Evolutionary conservation across 2,113 vertebrate species (phyloP).

Genomic region (Sander lucioperca): DNA sequence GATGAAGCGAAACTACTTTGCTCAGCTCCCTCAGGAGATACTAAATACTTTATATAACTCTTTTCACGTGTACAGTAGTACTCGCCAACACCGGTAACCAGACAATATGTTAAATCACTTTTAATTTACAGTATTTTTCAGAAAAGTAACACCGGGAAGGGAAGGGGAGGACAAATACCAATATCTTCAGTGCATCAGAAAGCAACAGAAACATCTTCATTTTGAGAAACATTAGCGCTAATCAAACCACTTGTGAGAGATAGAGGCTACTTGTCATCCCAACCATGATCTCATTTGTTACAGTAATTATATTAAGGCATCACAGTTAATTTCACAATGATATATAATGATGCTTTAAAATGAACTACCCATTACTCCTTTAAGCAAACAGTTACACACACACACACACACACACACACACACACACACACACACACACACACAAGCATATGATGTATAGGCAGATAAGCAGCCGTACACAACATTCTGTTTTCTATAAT

Average conservation of each 20-base stretch:
- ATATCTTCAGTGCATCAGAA: background rate
- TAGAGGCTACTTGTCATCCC: conserved; percentile 38
- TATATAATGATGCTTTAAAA: conserved; percentile 42
- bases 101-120: too few relatives aligned
- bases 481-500: background rate
- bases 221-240: conserved; percentile 46
- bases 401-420: background rate
- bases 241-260: conserved; percentile 45
- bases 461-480: background rate
- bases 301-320: conserved; percentile 60
- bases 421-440: background rate
- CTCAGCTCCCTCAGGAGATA: too few relatives aligned
- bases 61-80: too few relatives aligned
- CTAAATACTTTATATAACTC: too few relatives aligned
- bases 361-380: conserved; percentile 47
- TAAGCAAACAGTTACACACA: conserved; percentile 15
- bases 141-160: background rate
- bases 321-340: conserved; percentile 63
- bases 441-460: background rate
- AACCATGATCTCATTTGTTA: conserved; percentile 55
- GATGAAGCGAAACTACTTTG: too few relatives aligned
- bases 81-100: too few relatives aligned
- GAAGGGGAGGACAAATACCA: background rate
- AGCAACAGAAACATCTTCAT: conserved; percentile 41
- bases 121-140: background rate